Evolutionary conservation across 64 coral and sea anemone species (phyloP), one percentile per base, ranked within the genome.

Genomic region (Montipora capricornis): DNA sequence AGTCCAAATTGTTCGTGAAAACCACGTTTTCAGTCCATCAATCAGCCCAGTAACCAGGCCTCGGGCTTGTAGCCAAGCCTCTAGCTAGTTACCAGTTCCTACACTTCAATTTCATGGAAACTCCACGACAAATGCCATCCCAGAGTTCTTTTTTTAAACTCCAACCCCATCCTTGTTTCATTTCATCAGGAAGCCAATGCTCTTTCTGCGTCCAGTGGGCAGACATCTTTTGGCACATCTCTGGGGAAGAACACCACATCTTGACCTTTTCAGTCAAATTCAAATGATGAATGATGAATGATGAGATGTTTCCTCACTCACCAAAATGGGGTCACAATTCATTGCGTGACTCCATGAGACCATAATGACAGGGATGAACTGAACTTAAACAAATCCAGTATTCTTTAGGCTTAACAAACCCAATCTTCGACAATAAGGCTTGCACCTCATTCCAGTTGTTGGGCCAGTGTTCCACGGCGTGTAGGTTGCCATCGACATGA

Each of bases 141-240:
- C 87, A 95, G 37, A 95, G 62, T 74, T 95, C 77, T 20, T 51
- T 95, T 64, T 95, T 91, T 5, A 46, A 19, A 5, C n/a, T 2
- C 20, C 59, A 87, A 8, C 94, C 94, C 89, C 83, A 95, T 0
- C 75, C 76, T 62, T 5, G 49, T 50, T 67, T 92, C 69, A 15
- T 76, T 9, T 64, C 76, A 76, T 13, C 20, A 57, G 90, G 83
- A 20, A 95, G 75, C 94, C 94, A 92, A 66, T 92, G 94, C 13
- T 88, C 83, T 24, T 20, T 52, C 75, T 95, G 64, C 46, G 88
- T 9, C 94, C 94, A 95, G 47, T 92, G 90, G 49, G 89, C 62
- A 75, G 89, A 92, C 76, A 95, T 95, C 44, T 83, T 95, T 17
- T 92, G 73, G 68, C 94, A 95, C 90, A 92, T 95, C 44, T 75